These are phyloP conservation scores for Tenthredo livida DNA, from an alignment of 2,888 invertebrate species.

Conservation along the genomic window DNA sequence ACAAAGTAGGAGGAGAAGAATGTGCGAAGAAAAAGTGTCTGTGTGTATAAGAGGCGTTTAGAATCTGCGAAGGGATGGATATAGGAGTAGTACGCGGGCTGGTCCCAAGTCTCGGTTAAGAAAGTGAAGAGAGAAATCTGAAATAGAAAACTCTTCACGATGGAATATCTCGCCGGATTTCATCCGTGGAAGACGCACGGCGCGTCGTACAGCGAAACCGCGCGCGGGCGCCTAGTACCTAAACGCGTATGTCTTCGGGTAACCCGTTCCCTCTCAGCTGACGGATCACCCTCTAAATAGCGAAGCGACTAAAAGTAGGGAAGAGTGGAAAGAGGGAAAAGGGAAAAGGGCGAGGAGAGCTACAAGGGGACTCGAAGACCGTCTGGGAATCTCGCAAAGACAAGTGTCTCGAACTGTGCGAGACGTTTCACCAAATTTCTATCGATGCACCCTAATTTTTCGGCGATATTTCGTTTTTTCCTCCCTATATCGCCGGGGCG, in stretches of 20 bases:
- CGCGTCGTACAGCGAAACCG: conserved; percentile 36
- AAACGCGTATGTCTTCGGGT: conserved; percentile 67
- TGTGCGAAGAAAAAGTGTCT: not conserved
- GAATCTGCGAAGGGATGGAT: conserved; percentile 1
- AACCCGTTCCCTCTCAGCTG: conserved; percentile 68
- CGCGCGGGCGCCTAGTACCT: conserved; percentile 66
- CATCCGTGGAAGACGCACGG: conserved; percentile 74
- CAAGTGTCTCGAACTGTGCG: conserved; percentile 22
- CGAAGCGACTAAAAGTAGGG: conserved; percentile 60
- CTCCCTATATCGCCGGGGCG: too few species aligned
- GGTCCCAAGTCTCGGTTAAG: not conserved
- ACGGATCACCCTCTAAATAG: conserved; percentile 77
- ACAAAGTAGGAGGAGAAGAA: conserved; percentile 6
- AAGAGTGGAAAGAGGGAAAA: conserved; percentile 58
- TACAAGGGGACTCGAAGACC: conserved; percentile 63
- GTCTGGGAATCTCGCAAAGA: conserved; percentile 41
- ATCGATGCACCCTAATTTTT: not conserved
- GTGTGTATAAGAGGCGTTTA: not conserved
- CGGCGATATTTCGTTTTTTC: not conserved
- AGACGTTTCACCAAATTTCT: not conserved
- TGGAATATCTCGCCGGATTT: conserved; percentile 72
- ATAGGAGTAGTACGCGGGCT: not conserved
- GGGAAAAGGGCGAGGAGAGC: conserved; percentile 60
- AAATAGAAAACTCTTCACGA: conserved; percentile 75
- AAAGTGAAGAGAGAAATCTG: conserved; percentile 42